phyloP scores from a whole-genome alignment of 2,797 vertebrate species.

The Dendrocincla fuliginosa region DNA sequence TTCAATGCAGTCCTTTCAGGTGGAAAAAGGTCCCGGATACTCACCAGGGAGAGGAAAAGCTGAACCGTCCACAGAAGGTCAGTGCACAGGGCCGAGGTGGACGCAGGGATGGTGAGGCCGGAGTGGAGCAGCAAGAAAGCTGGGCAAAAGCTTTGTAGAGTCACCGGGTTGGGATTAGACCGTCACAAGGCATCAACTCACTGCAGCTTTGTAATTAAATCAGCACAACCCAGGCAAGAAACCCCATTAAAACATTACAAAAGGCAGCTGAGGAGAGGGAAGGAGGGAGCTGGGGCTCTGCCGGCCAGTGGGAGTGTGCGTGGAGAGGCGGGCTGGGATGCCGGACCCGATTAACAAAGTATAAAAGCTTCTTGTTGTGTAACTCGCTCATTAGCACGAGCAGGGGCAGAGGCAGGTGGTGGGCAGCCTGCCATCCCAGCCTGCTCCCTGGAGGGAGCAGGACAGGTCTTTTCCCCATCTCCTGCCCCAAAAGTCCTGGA shows the following conservation, averaged over 20 bases:
- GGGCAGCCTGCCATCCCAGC: conserved; percentile 18
- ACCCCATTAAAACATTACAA: conserved; percentile 67
- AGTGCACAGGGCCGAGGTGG: neutral
- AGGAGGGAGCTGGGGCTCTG: neutral
- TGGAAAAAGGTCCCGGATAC: neutral
- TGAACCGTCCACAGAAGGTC: neutral
- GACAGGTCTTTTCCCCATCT: neutral
- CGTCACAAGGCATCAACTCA: conserved; percentile 89
- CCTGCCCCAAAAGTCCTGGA: neutral
- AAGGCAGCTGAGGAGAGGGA: conserved; percentile 46
- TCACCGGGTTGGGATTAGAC: conserved; percentile 84
- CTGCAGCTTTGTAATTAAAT: conserved; percentile 79
- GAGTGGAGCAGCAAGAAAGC: conserved; percentile 37
- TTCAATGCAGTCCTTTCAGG: neutral
- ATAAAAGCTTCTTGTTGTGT: conserved; percentile 77
- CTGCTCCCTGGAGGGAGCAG: fast-evolving
- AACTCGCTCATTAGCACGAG: conserved; percentile 65
- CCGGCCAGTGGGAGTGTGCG: neutral
- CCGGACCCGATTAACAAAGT: conserved; percentile 38
- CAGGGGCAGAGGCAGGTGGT: conserved; percentile 41
- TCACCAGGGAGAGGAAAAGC: conserved; percentile 35
- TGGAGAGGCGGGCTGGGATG: conserved; percentile 18
- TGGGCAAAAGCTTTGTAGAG: conserved; percentile 80
- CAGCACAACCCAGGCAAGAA: conserved; percentile 74
- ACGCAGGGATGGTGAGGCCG: neutral